Conservation (phyloP, 2,113 vertebrate genomes). For the Misgurnus anguillicaudatus region DNA sequence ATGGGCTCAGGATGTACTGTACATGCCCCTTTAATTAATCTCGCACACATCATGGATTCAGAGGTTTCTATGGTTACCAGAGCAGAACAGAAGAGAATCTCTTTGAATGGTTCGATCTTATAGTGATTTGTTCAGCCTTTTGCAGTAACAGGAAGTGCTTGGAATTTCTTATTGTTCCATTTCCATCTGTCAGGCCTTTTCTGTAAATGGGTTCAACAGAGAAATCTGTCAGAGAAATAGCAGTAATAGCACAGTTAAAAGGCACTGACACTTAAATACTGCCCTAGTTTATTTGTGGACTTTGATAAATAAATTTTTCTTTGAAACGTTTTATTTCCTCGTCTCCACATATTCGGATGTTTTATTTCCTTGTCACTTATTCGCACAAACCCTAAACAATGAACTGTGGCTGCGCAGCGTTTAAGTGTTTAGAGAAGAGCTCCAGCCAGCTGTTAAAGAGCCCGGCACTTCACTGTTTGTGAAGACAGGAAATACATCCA, state of each 20-base stretch:
- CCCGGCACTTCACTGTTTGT: conserved; percentile 50
- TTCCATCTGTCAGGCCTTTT: not conserved
- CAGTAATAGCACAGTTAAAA: conserved; percentile 6
- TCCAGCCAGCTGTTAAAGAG: conserved; percentile 52
- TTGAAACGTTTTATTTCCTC: conserved; percentile 21
- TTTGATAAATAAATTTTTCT: not conserved
- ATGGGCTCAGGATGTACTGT: conserved; percentile 34
- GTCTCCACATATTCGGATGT: conserved; percentile 2
- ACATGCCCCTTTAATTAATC: conserved; percentile 38
- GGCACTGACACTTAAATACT: not conserved
- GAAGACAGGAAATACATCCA: conserved; percentile 54
- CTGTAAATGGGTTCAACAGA: not conserved
- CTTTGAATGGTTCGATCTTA: conserved; percentile 2
- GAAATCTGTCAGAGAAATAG: not conserved
- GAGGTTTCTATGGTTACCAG: conserved; percentile 49
- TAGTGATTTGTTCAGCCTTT: not conserved
- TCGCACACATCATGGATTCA: conserved; percentile 36
- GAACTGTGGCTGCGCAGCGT: conserved; percentile 42
- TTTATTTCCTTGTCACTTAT: conserved; percentile 33
- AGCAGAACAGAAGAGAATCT: conserved; percentile 16
- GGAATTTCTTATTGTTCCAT: not conserved
- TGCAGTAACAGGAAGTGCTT: not conserved
- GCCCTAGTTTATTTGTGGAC: not conserved
- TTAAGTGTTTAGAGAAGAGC: conserved; percentile 53
- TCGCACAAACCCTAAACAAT: conserved; percentile 47